Conservation (phyloP, 2,113 vertebrate genomes). For the Chaetorhynchus papuensis region DNA sequence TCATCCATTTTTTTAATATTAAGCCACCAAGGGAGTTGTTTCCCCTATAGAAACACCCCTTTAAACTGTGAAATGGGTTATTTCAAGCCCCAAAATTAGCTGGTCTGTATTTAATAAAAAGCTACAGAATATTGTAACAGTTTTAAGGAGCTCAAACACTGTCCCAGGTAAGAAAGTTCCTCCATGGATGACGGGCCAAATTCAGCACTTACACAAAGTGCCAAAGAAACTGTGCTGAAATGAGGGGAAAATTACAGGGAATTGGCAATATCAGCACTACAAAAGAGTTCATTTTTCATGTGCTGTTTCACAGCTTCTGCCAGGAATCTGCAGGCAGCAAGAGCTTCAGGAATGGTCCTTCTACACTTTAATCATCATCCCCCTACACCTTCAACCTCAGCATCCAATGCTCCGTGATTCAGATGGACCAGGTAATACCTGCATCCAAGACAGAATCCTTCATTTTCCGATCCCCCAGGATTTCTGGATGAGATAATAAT, state of each 20-base stretch:
- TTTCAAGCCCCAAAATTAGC: background rate
- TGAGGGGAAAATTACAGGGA: fast-evolving
- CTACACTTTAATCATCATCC: background rate
- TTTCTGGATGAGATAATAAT: background rate
- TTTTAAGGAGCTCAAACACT: background rate
- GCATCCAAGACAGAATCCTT: fast-evolving
- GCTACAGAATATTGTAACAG: background rate
- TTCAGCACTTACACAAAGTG: background rate
- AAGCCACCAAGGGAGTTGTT: background rate
- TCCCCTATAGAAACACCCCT: background rate
- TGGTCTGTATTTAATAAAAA: background rate
- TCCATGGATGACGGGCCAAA: background rate
- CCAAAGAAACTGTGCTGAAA: background rate
- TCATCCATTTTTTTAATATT: background rate
- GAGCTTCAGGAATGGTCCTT: fast-evolving
- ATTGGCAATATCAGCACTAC: background rate
- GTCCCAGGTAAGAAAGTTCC: background rate
- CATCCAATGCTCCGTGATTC: fast-evolving
- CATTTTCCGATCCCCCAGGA: background rate
- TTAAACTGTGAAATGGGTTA: background rate
- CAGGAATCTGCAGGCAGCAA: background rate
- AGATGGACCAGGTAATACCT: fast-evolving
- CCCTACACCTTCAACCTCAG: fast-evolving
- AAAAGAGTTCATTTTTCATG: fast-evolving
- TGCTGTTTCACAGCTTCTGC: background rate